phyloP scores from a whole-genome alignment of 2,797 vertebrate genomes.

The Picus viridis region DNA sequence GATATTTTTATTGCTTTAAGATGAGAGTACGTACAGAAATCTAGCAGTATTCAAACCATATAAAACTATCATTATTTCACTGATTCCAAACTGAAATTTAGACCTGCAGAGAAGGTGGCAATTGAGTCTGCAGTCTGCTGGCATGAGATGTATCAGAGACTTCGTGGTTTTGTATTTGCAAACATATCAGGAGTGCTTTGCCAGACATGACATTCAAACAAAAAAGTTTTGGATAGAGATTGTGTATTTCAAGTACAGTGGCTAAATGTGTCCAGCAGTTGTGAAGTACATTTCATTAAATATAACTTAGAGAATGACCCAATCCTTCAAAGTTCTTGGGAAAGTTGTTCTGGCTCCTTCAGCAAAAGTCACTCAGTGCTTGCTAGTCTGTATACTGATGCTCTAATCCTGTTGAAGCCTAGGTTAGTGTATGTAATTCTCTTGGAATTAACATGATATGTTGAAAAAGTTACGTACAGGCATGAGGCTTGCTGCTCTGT shows the following conservation, averaged over 20 bases:
- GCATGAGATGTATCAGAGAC: slow-evolving; percentile 18
- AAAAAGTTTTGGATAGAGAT: slow-evolving; percentile 4
- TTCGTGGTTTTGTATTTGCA: slow-evolving; percentile 53
- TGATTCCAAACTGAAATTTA: slow-evolving; percentile 1
- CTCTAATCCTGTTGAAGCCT: neutral
- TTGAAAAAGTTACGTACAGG: neutral
- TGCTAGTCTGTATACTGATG: neutral
- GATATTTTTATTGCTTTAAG: slow-evolving; percentile 32
- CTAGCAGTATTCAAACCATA: neutral
- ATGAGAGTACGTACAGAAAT: neutral
- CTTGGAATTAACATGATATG: neutral
- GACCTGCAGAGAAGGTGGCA: neutral
- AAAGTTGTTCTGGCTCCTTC: neutral
- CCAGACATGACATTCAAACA: slow-evolving; percentile 55
- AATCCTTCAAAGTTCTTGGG: neutral
- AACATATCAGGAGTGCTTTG: slow-evolving; percentile 11
- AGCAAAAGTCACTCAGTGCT: neutral
- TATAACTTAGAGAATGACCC: neutral
- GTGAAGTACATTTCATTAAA: neutral
- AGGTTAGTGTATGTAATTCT: neutral
- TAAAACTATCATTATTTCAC: slow-evolving; percentile 15
- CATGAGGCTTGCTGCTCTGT: neutral
- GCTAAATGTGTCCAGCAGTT: neutral
- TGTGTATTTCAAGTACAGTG: slow-evolving; percentile 16
- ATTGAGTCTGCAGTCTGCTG: neutral